Evolutionary conservation across 2,113 vertebrate genomes (phyloP), one percentile per base, ranked within the genome.

Genomic region (Plectropomus leopardus): DNA sequence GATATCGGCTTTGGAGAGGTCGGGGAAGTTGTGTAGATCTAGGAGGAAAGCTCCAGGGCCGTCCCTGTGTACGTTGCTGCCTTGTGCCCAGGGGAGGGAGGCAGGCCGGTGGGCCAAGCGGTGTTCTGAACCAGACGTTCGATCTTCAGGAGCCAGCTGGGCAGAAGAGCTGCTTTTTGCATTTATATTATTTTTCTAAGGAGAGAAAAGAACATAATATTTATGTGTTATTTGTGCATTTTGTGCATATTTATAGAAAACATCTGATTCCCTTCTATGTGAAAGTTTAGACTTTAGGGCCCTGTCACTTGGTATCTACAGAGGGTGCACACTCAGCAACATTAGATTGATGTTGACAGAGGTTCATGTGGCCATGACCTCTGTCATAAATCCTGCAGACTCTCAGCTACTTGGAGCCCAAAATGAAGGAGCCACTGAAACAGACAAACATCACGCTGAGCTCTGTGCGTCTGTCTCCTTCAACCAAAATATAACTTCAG

Each of bases 1-100:
- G 89, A 99, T 97, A 75, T 99, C 97, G 7, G 97, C 98, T 93
- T 98, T 98, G 80, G 98, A 99, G 74, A 99, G 96, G 90, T 99
- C 98, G 9, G 98, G 98, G 88, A 99, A 98, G 88, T 99, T 99
- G 86, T 98, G 96, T 59, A 99, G 96, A 87, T 99, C 98, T 59
- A 99, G 91, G 21, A 99, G 94, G 79, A 99, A 98, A 14, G 97
- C 95, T 44, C 96, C 96, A 0, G 97, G 96, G 40, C 97, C 95
- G 67, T 99, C 97, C 92, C 95, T 95, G 90, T 97, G 98, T 66
- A 97, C 71, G 44, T 93, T 94, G 1, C 95, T 92, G 9, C 96
- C 96, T 64, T 94, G 88, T 60, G 95, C 87, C 36, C 90, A 95
- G 74, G 96, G 96, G 63, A 96, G 96, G 5, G 94, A 90, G 50